Conservation (phyloP, 2,888 invertebrate species). For the Nomada fucata region DNA sequence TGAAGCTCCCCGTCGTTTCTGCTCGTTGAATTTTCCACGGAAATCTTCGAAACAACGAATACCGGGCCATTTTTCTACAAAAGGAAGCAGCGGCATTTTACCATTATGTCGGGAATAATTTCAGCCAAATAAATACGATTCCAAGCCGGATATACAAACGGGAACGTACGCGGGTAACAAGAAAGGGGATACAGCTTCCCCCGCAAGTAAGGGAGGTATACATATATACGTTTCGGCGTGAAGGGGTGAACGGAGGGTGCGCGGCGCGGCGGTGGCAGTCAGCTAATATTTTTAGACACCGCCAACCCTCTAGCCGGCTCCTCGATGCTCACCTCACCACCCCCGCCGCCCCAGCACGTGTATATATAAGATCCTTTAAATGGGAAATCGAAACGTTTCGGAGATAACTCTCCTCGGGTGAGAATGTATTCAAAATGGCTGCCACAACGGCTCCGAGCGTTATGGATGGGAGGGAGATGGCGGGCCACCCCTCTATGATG, state of each 20-base stretch:
- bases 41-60: neutral
- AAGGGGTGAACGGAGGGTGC: constrained; percentile 39
- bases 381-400: constrained; percentile 84
- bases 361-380: constrained; percentile 83
- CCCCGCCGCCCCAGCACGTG: constrained; percentile 70
- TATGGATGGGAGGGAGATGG: constrained; percentile 79
- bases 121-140: constrained; percentile 47
- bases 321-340: constrained; percentile 72
- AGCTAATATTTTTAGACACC: constrained; percentile 79
- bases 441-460: constrained; percentile 70
- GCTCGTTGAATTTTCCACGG: neutral
- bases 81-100: neutral
- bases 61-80: neutral
- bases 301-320: constrained; percentile 61
- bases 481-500: constrained; percentile 82
- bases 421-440: constrained; percentile 84
- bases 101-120: constrained; percentile 42
- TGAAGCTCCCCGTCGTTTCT: too few relatives aligned
- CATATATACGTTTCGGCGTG: constrained; percentile 31
- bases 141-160: constrained; percentile 26
- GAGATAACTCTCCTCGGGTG: constrained; percentile 83
- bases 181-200: constrained; percentile 52
- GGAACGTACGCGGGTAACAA: constrained; percentile 21
- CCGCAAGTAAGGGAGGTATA: constrained; percentile 52
- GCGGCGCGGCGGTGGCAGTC: constrained; percentile 61